A percentile compares a stretch with the other conserved stretches of the same genome.
These are phyloP conservation scores for Phalacrocorax pelagicus DNA, from an alignment of 2,113 vertebrate genomes.

Conservation along the genomic window DNA sequence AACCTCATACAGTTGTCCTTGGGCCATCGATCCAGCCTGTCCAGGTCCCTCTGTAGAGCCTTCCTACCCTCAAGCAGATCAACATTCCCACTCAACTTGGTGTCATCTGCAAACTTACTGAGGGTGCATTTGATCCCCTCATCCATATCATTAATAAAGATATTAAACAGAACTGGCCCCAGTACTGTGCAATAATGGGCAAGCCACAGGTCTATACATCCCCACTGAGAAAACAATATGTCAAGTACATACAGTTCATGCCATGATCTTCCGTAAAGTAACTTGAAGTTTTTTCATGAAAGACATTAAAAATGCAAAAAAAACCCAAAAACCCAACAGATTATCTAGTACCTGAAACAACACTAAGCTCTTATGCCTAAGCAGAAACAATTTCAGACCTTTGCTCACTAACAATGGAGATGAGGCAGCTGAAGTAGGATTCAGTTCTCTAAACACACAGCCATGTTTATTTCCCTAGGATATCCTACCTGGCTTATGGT, in stretches of 20 bases:
- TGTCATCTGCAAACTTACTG: background rate
- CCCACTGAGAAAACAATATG: background rate
- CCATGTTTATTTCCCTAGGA: background rate
- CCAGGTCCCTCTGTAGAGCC: background rate
- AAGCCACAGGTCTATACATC: background rate
- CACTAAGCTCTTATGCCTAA: background rate
- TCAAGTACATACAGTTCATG: background rate
- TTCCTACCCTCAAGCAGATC: background rate
- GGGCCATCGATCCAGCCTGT: rapidly evolving
- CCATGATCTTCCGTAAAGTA: background rate
- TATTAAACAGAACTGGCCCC: background rate
- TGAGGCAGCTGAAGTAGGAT: background rate
- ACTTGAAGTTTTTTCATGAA: background rate
- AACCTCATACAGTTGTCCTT: rapidly evolving
- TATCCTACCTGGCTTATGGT: background rate
- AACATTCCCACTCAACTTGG: background rate
- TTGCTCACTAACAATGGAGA: background rate
- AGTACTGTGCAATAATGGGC: background rate
- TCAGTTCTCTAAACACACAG: background rate
- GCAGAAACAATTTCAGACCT: background rate
- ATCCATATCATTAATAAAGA: background rate
- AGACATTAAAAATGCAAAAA: background rate
- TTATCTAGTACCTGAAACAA: background rate
- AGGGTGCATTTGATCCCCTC: rapidly evolving
- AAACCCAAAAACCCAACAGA: background rate